phyloP scores from a whole-genome alignment of 2,113 vertebrate genomes.

The Gambusia affinis region DNA sequence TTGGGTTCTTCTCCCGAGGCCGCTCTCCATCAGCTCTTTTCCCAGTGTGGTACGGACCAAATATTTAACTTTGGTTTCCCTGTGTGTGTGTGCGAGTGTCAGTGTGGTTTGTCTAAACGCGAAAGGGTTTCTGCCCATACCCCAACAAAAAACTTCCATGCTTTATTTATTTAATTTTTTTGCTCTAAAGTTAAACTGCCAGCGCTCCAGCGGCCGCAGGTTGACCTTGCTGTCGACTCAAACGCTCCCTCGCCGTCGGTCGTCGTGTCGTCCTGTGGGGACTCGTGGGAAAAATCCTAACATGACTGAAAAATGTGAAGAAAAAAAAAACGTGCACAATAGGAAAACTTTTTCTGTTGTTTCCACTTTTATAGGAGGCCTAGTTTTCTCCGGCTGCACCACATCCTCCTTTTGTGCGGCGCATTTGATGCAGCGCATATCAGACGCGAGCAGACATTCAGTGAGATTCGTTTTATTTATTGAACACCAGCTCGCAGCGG shows the following conservation, averaged over 20 bases:
- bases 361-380: neutral
- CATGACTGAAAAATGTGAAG: neutral
- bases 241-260: neutral
- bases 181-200: slow-evolving; percentile 8
- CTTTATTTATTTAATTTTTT: slow-evolving; percentile 18
- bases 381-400: neutral
- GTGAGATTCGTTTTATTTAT: neutral
- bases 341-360: neutral
- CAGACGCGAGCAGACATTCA: neutral
- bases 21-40: slow-evolving; percentile 8
- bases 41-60: slow-evolving; percentile 10
- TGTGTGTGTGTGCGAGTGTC: neutral
- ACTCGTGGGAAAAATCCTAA: slow-evolving; percentile 3
- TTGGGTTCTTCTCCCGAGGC: neutral
- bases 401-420: neutral
- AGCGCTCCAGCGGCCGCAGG: neutral
- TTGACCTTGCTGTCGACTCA: slow-evolving; percentile 12
- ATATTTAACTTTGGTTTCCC: slow-evolving; percentile 35
- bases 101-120: slow-evolving; percentile 20
- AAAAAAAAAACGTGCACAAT: neutral
- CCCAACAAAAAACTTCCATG: slow-evolving; percentile 38
- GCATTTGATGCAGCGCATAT: neutral
- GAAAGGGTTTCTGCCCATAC: slow-evolving; percentile 13
- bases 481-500: neutral
- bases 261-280: neutral